phyloP scores from a whole-genome alignment of 2,797 vertebrate species.

The Leucoraja ocellata region DNA sequence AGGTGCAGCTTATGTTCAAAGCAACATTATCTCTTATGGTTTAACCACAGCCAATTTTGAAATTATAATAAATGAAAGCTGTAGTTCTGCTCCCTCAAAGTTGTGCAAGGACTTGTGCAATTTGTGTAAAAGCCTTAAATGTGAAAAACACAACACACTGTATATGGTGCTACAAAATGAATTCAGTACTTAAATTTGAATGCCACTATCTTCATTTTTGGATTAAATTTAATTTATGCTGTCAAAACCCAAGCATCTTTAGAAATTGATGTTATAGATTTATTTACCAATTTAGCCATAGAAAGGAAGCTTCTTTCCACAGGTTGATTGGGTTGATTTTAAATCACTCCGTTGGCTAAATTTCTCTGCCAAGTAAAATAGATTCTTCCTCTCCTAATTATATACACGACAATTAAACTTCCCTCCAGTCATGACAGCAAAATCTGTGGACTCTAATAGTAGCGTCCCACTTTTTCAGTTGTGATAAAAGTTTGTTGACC shows the following conservation, averaged over 20 bases:
- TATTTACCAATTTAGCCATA: not conserved
- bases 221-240: not conserved
- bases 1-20: conserved; percentile 16
- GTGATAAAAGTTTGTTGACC: no score
- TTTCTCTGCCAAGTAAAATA: no score
- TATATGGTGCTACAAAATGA: conserved; percentile 24
- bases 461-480: no score
- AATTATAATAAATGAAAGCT: conserved; percentile 10
- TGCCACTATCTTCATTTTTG: conserved; percentile 21
- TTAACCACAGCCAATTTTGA: not conserved
- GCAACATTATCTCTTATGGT: not conserved
- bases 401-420: no score
- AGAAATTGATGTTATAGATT: not conserved
- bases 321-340: not conserved
- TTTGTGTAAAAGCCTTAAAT: conserved; percentile 27
- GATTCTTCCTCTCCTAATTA: no score
- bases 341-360: no score
- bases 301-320: not conserved
- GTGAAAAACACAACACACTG: conserved; percentile 25
- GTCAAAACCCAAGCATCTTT: not conserved
- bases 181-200: conserved; percentile 6
- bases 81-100: not conserved
- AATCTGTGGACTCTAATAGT: no score
- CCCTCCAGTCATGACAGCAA: no score
- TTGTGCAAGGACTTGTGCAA: conserved; percentile 22